A percentile compares a stretch with the other conserved stretches of the same genome.
Conservation (phyloP, 2,113 vertebrate genomes). For the Callipepla californica region DNA sequence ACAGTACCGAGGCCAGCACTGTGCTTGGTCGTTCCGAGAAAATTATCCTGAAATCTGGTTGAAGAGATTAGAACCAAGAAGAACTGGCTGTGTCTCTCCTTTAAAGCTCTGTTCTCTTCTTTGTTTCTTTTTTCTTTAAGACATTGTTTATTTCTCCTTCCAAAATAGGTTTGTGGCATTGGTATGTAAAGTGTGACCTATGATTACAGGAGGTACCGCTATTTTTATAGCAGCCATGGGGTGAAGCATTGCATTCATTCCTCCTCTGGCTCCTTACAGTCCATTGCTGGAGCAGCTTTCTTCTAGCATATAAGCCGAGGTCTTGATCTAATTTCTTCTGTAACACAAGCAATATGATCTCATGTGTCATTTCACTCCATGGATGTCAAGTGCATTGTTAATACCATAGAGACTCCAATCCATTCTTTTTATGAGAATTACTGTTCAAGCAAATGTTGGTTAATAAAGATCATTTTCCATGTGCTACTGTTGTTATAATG, state of each 20-base stretch:
- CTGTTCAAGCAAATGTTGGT: neutral
- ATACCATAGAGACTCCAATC: neutral
- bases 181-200: constrained; percentile 38
- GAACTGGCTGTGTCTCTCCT: constrained; percentile 73
- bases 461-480: fast-evolving
- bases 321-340: neutral
- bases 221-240: neutral
- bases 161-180: constrained; percentile 25
- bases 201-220: neutral
- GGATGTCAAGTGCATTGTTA: neutral
- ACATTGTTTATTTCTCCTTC: constrained; percentile 15
- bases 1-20: constrained; percentile 49
- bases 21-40: constrained; percentile 19
- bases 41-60: constrained; percentile 62
- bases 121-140: neutral
- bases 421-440: neutral
- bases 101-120: constrained; percentile 26
- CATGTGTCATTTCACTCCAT: fast-evolving
- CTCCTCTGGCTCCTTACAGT: neutral
- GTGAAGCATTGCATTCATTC: constrained; percentile 2
- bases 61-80: constrained; percentile 66
- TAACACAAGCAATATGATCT: neutral
- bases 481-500: fast-evolving
- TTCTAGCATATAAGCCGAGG: fast-evolving
- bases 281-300: neutral